These are phyloP conservation scores for Neodiprion fabricii DNA, from an alignment of 1,140 invertebrate genomes.

Conservation along the genomic window DNA sequence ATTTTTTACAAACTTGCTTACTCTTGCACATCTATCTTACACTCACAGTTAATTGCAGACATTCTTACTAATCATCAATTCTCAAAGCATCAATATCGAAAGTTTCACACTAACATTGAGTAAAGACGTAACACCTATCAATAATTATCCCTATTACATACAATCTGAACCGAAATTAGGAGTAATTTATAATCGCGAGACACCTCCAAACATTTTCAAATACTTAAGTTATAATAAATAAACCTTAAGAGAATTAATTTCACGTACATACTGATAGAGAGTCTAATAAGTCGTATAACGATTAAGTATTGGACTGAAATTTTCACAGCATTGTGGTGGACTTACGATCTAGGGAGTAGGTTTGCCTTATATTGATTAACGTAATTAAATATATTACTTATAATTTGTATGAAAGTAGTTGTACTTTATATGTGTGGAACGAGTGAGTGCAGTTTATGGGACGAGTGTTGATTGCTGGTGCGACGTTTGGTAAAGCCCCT, in stretches of 20 bases:
- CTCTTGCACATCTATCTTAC: neutral
- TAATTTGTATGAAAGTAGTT: conserved; percentile 53
- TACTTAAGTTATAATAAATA: conserved; percentile 35
- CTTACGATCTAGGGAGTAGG: conserved; percentile 37
- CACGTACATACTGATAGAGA: conserved; percentile 35
- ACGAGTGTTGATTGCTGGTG: conserved; percentile 7
- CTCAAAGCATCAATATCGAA: no score
- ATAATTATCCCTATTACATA: neutral
- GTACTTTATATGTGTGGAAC: conserved; percentile 44
- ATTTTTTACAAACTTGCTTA: neutral
- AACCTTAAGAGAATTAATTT: conserved; percentile 32
- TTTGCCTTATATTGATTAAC: conserved; percentile 37
- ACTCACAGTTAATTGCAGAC: neutral
- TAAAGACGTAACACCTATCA: neutral
- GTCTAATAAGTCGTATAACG: conserved; percentile 20
- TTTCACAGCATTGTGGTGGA: conserved; percentile 39
- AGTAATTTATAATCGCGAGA: neutral
- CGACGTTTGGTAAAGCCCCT: neutral
- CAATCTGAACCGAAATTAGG: neutral
- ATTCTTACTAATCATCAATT: neutral
- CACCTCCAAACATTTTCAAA: neutral
- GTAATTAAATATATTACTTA: conserved; percentile 46
- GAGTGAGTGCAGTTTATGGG: neutral
- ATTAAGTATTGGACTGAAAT: conserved; percentile 32
- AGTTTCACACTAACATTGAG: neutral